Evolutionary conservation across 2,113 vertebrate species (phyloP), one percentile per base, ranked within the genome.

Genomic region (Pterocles burchelli): DNA sequence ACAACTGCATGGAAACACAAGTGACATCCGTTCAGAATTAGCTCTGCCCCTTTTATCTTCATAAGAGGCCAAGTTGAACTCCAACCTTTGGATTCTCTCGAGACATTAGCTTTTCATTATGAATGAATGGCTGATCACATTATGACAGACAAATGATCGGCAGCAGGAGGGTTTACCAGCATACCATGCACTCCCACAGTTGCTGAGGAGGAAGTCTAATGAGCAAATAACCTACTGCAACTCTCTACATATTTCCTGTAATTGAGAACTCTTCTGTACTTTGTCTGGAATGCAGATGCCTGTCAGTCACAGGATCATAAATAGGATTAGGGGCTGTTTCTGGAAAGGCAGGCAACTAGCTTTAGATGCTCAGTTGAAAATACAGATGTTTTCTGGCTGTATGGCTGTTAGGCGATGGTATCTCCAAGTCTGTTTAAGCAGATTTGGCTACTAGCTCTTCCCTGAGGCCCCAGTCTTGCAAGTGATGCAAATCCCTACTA

Each of bases 221-320:
- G 88, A 95, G 83, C 79, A 95, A 96, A 97, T 96, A 96, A 97
- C 95, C 90, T 97, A 70, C 82, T 92, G 88, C 86, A 96, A 95
- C 95, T 96, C 94, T 96, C 85, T 84, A 89, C 91, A 89, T 96
- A 92, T 94, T 97, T 97, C 96, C 97, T 97, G 97, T 96, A 97
- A 97, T 89, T 95, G 96, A 97, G 94, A 97, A 91, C 91, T 95
- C 94, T 93, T 90, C 85, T 80, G 91, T 95, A 75, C 83, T 96
- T 86, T 0, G n/a, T 85, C 94, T 97, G 96, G 95, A 97, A 97
- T 95, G 96, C 94, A 97, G 88, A 95, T 97, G 95, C 85, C 88
- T 97, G 96, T 96, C 97, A 97, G 91, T 97, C 96, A 96, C 4
- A 1, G 51, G 90, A 90, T 96, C 91, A 88, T 95, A 97, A 97